Conservation (phyloP, 2,797 vertebrate genomes). For the Enoplosus armatus region DNA sequence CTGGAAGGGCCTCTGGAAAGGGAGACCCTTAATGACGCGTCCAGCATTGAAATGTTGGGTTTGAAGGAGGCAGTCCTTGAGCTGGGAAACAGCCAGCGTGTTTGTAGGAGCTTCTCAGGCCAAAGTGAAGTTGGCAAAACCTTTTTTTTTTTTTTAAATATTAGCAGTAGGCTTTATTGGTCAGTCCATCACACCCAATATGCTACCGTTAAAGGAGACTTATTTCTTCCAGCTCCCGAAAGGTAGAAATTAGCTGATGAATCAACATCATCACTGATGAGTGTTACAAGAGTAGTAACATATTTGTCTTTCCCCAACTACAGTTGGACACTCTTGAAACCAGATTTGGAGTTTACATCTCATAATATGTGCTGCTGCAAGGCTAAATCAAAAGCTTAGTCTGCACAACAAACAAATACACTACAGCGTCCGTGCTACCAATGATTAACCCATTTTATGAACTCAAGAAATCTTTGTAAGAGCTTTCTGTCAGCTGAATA, state of each 20-base stretch:
- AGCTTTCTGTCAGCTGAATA: not conserved
- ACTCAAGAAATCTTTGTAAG: not conserved
- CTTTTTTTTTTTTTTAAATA: not conserved
- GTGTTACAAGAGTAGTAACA: not conserved
- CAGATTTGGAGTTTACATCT: not conserved
- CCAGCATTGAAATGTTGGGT: not conserved
- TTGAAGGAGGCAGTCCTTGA: not conserved
- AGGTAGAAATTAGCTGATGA: not conserved
- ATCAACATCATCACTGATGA: not conserved
- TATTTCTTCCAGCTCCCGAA: not conserved
- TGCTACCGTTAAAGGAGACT: not conserved
- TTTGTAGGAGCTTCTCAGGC: not conserved
- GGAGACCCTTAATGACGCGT: not conserved
- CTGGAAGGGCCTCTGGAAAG: not conserved
- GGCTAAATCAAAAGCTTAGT: conserved; percentile 8
- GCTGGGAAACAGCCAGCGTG: not conserved
- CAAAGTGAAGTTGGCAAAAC: not conserved
- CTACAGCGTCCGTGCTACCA: not conserved
- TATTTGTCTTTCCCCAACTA: not conserved
- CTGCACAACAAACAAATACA: too few relatives aligned
- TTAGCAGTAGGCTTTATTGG: not conserved
- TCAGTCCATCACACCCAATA: not conserved
- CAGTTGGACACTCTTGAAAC: not conserved
- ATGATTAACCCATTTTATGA: not conserved
- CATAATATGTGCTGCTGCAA: not conserved